A percentile compares a stretch with the other conserved stretches of the same genome.
phyloP scores from a whole-genome alignment of 2,113 vertebrate species.

The Columba janthina region DNA sequence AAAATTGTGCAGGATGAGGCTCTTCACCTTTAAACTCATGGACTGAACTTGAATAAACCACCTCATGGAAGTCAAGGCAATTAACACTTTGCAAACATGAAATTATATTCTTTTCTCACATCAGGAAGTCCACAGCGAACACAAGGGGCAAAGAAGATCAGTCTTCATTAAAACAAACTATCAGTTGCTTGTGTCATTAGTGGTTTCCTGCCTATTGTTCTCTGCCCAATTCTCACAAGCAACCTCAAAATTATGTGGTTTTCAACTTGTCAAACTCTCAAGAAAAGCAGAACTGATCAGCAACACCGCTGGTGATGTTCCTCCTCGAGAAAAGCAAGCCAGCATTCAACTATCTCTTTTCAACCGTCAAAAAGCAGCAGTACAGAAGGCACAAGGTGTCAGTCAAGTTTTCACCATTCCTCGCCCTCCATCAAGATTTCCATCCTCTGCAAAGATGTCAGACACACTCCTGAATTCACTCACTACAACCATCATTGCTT shows the following conservation, averaged over 20 bases:
- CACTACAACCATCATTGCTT: neutral
- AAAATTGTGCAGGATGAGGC: accelerated
- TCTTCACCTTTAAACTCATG: neutral
- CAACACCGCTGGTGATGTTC: accelerated
- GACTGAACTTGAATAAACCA: neutral
- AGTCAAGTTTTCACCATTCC: neutral
- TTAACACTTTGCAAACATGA: neutral
- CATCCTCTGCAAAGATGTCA: neutral
- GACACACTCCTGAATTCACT: neutral
- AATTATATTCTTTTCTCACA: neutral
- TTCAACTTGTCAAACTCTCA: neutral
- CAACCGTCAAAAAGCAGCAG: no score
- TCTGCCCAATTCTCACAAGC: neutral
- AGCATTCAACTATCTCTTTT: neutral
- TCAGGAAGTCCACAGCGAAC: neutral
- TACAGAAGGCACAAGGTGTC: neutral
- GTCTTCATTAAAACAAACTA: neutral
- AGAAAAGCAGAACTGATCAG: neutral
- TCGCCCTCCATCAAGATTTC: neutral
- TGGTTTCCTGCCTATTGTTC: neutral
- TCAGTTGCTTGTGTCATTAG: neutral
- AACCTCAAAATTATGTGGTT: neutral
- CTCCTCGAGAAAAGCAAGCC: accelerated
- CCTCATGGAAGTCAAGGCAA: accelerated
- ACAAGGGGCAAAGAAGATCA: neutral